Evolutionary conservation across 2,888 invertebrate genomes (phyloP), one percentile per base, ranked within the genome.

Genomic region (Scaptomyza polygonia): DNA sequence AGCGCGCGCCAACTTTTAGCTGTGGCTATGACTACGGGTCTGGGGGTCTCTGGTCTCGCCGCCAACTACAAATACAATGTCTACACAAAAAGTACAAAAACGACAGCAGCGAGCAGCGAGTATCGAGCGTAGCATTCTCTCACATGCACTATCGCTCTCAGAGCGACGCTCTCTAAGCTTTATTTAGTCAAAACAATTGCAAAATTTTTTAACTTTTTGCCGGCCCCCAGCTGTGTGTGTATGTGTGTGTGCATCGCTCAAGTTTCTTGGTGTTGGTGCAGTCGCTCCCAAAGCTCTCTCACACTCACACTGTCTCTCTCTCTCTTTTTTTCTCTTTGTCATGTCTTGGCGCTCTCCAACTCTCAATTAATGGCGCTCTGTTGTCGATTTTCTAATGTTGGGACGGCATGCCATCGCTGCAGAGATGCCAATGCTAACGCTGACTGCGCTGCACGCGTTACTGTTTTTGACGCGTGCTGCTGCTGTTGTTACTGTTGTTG

Each of bases 151-250:
- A 51, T 48, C n/a, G 8, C 36, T 29, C 21, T 18, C 52, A 21
- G 34, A 29, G 42, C 32, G 30, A 18, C 5, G 74, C 79, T 77
- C 79, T 86, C 85, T 85, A 86, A 84, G 84, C 85, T 83, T 81
- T 82, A 25, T 81, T 86, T 86, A 84, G 83, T 79, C 86, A 84
- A 84, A 84, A 84, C 87, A 86, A 85, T 86, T 72, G 84, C 84
- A 64, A 84, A 81, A 72, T 71, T 64, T 70, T 70, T 78, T 34
- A 39, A 69, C 73, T 72, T 84, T 83, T 84, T 72, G 86, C 84
- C 79, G 86, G 79, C 67, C 49, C 67, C 62, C 77, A 75, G 64
- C 62, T 65, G 71, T 56, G 68, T 34, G 27, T 67, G 43, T 66
- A 51, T 59, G 72, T 45, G 39, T 30, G 65, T 47, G 59, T 56